Conservation (phyloP, 2,113 vertebrate genomes). For the Xiphorhynchus elegans region DNA sequence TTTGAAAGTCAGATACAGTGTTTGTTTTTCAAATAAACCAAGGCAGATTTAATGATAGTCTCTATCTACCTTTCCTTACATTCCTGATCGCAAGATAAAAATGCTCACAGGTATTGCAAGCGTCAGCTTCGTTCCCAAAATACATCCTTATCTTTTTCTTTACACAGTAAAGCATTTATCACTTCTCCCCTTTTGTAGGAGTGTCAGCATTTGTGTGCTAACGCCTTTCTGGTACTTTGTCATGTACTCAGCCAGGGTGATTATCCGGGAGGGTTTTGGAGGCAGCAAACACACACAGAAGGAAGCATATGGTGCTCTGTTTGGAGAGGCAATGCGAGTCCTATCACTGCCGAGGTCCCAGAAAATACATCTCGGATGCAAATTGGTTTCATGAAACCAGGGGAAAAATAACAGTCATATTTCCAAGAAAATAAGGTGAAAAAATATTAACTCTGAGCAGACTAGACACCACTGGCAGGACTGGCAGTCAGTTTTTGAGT, state of each 20-base stretch:
- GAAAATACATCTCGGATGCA: background rate
- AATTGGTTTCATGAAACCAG: background rate
- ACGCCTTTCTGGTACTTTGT: background rate
- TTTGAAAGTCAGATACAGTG: background rate
- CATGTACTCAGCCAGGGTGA: background rate
- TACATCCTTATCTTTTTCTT: background rate
- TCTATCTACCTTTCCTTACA: background rate
- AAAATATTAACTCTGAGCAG: background rate
- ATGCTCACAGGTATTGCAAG: background rate
- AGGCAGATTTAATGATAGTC: constrained; percentile 3
- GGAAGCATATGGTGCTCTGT: background rate
- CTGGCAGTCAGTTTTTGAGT: background rate
- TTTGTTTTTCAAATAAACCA: background rate
- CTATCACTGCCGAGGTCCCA: background rate
- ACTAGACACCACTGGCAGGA: background rate
- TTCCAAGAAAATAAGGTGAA: background rate
- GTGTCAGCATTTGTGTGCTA: background rate
- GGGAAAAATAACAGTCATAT: background rate
- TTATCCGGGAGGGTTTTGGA: constrained; percentile 5
- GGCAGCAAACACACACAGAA: constrained; percentile 1
- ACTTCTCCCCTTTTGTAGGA: background rate
- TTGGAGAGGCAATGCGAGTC: constrained; percentile 2
- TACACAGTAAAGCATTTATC: background rate
- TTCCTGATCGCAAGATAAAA: background rate
- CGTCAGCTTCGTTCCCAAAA: constrained; percentile 16